Evolutionary conservation across 2,113 vertebrate species (phyloP).

Genomic region (Brachyhypopomus gauderio): DNA sequence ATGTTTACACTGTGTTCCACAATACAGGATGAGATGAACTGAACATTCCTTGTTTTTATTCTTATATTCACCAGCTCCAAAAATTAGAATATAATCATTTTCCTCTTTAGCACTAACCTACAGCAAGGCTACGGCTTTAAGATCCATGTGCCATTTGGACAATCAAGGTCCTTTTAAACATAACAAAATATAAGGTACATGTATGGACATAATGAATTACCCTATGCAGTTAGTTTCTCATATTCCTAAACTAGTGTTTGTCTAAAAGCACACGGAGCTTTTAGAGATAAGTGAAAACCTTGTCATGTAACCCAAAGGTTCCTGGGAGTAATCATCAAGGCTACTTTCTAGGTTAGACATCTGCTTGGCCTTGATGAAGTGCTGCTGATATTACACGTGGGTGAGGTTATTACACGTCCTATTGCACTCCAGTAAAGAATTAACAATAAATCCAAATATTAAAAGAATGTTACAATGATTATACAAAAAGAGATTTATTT

Average conservation of each 20-base stretch:
- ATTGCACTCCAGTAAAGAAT: background rate
- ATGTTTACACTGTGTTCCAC: no score
- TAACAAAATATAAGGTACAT: background rate
- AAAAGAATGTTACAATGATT: background rate
- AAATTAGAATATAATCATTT: no score
- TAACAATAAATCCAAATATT: background rate
- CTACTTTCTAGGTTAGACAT: slow-evolving; percentile 64
- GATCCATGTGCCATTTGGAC: background rate
- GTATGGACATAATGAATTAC: background rate
- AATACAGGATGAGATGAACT: no score
- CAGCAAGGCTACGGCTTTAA: background rate
- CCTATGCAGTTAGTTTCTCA: background rate
- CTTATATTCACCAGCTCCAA: no score
- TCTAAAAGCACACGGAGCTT: background rate
- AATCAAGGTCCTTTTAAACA: background rate
- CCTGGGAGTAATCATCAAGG: slow-evolving; percentile 53
- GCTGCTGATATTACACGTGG: slow-evolving; percentile 56
- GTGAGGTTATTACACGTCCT: slow-evolving; percentile 21
- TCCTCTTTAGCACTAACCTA: no score
- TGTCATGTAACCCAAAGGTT: slow-evolving; percentile 21
- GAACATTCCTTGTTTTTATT: no score
- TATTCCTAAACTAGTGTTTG: background rate
- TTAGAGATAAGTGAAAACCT: slow-evolving; percentile 37
- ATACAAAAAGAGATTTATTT: slow-evolving; percentile 25
- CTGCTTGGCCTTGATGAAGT: slow-evolving; percentile 66